Evolutionary conservation across 2,888 invertebrate genomes (phyloP).

Genomic region (Ectropis crepuscularia): DNA sequence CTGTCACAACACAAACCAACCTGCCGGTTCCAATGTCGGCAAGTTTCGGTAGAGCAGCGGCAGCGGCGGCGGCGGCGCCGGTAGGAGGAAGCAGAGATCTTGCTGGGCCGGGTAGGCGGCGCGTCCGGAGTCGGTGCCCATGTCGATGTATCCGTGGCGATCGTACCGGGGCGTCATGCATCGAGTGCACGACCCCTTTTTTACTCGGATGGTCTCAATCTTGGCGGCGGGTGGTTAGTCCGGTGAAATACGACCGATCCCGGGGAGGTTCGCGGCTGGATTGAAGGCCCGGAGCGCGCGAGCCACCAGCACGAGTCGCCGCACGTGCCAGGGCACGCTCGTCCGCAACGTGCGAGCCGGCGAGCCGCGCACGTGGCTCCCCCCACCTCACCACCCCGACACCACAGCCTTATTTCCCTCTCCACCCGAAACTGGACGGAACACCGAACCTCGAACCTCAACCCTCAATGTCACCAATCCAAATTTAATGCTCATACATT

Average conservation of each 20-base stretch:
- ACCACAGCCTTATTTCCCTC: constrained; percentile 9
- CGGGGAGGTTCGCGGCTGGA: constrained; percentile 73
- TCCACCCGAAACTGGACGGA: neutral
- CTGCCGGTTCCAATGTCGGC: constrained; percentile 3
- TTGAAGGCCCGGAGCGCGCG: constrained; percentile 64
- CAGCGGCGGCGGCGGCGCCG: constrained; percentile 37
- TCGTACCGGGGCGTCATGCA: constrained; percentile 68
- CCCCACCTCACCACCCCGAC: constrained; percentile 28
- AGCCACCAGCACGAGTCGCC: constrained; percentile 58
- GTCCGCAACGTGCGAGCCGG: constrained; percentile 60
- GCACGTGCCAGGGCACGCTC: no score
- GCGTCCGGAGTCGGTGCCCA: constrained; percentile 63
- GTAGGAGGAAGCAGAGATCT: neutral
- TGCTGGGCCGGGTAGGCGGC: neutral
- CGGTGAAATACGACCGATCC: constrained; percentile 68
- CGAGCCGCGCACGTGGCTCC: constrained; percentile 27
- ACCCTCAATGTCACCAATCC: neutral
- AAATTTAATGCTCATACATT: no score
- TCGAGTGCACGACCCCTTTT: constrained; percentile 62
- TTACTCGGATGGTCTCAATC: constrained; percentile 61
- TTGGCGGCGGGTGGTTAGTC: constrained; percentile 44
- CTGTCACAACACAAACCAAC: neutral
- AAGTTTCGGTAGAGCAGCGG: constrained; percentile 4
- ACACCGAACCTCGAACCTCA: neutral
- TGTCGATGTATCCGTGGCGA: constrained; percentile 84